phyloP scores from a whole-genome alignment of 1,140 invertebrate genomes.

The Cydia strobilella region DNA sequence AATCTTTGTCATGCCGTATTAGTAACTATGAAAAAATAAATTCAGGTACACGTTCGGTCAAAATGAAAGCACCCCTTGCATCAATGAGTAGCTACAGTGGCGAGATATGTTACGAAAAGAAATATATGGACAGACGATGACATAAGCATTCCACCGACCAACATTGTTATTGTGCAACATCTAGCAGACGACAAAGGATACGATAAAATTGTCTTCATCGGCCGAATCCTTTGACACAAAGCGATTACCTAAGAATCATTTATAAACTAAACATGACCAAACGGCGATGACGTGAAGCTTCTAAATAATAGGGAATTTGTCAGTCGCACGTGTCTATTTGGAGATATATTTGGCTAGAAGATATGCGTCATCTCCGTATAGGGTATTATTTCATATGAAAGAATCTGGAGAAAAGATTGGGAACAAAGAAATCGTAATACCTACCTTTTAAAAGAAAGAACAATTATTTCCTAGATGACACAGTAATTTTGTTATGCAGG shows the following conservation, averaged over 20 bases:
- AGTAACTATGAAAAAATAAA: not conserved
- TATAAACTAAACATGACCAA: conserved; percentile 68
- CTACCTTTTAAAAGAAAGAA: not conserved
- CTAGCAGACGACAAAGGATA: conserved; percentile 66
- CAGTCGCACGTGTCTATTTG: conserved; percentile 47
- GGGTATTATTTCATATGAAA: not conserved
- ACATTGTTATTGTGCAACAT: conserved; percentile 74
- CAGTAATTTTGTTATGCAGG: not conserved
- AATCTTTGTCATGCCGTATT: not conserved
- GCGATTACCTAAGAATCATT: conserved; percentile 61
- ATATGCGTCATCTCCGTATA: conserved; percentile 21
- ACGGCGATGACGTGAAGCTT: conserved; percentile 56
- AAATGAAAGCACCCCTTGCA: conserved; percentile 54
- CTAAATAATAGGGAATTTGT: conserved; percentile 53
- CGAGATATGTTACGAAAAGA: conserved; percentile 58
- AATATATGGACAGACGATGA: conserved; percentile 72
- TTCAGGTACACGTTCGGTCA: conserved; percentile 26
- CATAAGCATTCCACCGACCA: conserved; percentile 64
- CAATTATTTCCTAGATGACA: conserved; percentile 14
- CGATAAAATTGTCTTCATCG: conserved; percentile 72
- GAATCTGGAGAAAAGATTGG: not conserved
- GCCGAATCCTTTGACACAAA: conserved; percentile 62
- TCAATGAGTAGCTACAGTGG: conserved; percentile 48
- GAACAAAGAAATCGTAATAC: not conserved
- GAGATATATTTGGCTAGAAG: conserved; percentile 19